These are phyloP conservation scores for Epinotia bilunana DNA, from an alignment of 2,888 invertebrate species.

Conservation along the genomic window DNA sequence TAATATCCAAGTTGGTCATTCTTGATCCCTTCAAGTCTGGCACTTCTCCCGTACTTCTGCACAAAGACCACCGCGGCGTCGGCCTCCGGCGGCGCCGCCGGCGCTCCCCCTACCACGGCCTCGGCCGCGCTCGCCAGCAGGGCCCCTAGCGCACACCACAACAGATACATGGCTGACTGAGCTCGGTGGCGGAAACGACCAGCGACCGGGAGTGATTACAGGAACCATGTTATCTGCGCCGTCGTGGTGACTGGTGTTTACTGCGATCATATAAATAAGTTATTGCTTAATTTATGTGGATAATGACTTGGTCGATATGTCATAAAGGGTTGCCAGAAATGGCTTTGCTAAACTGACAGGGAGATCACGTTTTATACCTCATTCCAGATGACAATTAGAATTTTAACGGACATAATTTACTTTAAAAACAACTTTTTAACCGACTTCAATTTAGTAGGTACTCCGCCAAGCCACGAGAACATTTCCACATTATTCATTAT, in stretches of 20 bases:
- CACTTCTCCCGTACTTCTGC: conserved; percentile 85
- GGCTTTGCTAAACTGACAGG: not conserved
- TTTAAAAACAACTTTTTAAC: no score
- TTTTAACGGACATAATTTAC: no score
- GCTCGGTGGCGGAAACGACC: conserved; percentile 24
- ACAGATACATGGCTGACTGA: conserved; percentile 51
- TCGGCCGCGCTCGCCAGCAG: conserved; percentile 54
- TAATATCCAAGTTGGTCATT: conserved; percentile 86
- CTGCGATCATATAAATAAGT: not conserved
- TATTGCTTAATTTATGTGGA: conserved; percentile 7
- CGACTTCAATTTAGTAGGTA: no score
- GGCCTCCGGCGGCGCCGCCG: conserved; percentile 87
- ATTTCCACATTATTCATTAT: no score
- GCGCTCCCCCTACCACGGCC: conserved; percentile 87
- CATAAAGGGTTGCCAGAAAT: not conserved
- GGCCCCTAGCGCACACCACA: conserved; percentile 54
- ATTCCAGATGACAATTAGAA: no score
- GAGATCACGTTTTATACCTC: not conserved
- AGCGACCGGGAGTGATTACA: conserved; percentile 27
- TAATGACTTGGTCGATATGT: not conserved
- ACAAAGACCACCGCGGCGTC: conserved; percentile 89
- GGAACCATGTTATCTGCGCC: conserved; percentile 17
- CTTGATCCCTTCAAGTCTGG: conserved; percentile 86
- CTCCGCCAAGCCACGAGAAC: no score
- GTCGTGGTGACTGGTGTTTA: not conserved